Evolutionary conservation across 2,797 vertebrate species (phyloP).

Genomic region (Liasis olivaceus): DNA sequence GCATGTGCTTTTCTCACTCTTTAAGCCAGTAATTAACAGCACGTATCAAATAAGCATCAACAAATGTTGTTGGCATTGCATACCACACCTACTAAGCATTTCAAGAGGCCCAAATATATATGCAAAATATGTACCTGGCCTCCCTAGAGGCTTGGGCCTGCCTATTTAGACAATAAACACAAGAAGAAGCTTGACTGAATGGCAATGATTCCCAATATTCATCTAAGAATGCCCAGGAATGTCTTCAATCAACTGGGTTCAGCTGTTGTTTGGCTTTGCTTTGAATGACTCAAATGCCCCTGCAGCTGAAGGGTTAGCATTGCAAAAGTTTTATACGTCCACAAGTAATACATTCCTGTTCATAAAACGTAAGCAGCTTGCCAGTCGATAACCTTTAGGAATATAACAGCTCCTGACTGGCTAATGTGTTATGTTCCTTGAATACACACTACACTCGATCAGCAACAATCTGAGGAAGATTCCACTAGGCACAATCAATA

Average conservation of each 20-base stretch:
- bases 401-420: constrained; percentile 3
- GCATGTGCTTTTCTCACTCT: not conserved
- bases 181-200: not conserved
- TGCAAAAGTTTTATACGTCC: not conserved
- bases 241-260: not conserved
- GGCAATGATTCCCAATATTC: not conserved
- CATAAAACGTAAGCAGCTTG: not conserved
- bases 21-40: not conserved
- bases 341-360: not conserved
- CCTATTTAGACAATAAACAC: not conserved
- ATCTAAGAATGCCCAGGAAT: not conserved
- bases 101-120: not conserved
- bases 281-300: not conserved
- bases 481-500: constrained; percentile 27
- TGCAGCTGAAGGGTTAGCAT: not conserved
- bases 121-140: not conserved
- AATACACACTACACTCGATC: not conserved
- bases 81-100: not conserved
- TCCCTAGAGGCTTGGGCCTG: not conserved
- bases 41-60: not conserved
- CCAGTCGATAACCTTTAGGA: not conserved
- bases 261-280: not conserved
- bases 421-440: not conserved
- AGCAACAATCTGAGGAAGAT: not conserved
- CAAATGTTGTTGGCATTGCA: not conserved